Base-by-base conservation (phyloP, 2,888 invertebrate genomes). In the Candidula unifasciata region DNA sequence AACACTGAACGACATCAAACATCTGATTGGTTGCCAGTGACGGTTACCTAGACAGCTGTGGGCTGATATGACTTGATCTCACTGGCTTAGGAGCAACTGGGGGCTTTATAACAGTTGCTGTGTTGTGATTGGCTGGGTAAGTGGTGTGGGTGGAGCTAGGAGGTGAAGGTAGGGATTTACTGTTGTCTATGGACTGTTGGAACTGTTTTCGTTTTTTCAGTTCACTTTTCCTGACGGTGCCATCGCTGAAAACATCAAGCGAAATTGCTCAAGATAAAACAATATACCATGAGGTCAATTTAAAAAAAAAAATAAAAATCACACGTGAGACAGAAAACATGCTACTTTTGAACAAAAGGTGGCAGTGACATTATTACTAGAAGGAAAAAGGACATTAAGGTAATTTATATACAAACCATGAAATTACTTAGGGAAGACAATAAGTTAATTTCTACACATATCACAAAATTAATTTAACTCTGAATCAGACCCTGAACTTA, bases 191-290 rank as follows among this genome's bases (percentile, higher is more conserved):
- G 57, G 86, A 84, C 69, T 85, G 77, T 82, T 90, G 90, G 83
- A 88, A 88, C 33, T 90, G 90, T 83, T 88, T 89, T 79, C 90
- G 85, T 86, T 91, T 92, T 87, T 91, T 90, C 21, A 91, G 89
- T 87, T 91, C 90, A 88, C 90, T 91, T 89, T 92, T 92, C 89
- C 90, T 89, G 57, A 93, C 92, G n/a, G 92, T 93, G 87, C 91
- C 90, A 86, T 92, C 92, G 81, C 92, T 92, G 89, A 60, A 76
- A 74, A 30, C 27, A 74, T 54, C 30, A 54, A 74, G 44, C 21
- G 13, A n/a, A 27, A 5, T 6, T 6, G 3, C 30, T 27, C 30
- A 27, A 68, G 68, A 30, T 68, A 16, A 68, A 10, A 44, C 6
- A 6, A 44, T 44, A 44, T 1, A 44, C 44, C 44, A 10, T 44